These are phyloP conservation scores for Eristalinus aeneus DNA, from an alignment of 2,888 invertebrate species.

Conservation along the genomic window DNA sequence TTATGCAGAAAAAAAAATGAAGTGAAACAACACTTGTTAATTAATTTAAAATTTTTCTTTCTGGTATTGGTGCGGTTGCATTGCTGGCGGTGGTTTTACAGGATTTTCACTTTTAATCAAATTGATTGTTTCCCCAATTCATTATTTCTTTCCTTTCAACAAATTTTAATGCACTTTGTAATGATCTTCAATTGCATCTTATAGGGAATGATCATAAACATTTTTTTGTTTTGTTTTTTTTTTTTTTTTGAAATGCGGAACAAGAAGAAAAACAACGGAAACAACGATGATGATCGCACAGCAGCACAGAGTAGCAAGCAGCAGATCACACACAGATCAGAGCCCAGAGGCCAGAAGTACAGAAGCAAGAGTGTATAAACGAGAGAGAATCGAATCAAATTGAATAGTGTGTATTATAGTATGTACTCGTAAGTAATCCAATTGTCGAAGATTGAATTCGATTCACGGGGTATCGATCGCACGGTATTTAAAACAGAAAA, in stretches of 20 bases:
- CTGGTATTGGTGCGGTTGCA: slow-evolving; percentile 37
- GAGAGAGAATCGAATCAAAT: neutral
- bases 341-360: neutral
- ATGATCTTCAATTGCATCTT: slow-evolving; percentile 59
- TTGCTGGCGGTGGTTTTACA: slow-evolving; percentile 50
- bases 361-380: neutral
- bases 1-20: slow-evolving; percentile 47
- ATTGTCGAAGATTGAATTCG: slow-evolving; percentile 45
- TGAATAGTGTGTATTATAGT: neutral
- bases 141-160: slow-evolving; percentile 10
- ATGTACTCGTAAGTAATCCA: slow-evolving; percentile 57
- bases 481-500: slow-evolving; percentile 16
- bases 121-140: neutral
- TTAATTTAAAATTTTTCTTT: slow-evolving; percentile 55
- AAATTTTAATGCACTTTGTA: slow-evolving; percentile 50
- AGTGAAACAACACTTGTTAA: neutral
- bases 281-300: neutral
- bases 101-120: slow-evolving; percentile 61
- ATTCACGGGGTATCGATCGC: slow-evolving; percentile 12
- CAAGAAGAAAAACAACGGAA: neutral
- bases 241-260: slow-evolving; percentile 21
- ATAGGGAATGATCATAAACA: slow-evolving; percentile 45
- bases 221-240: no score
- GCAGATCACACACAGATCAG: neutral
- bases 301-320: neutral